Base-by-base conservation (phyloP, 2,113 vertebrate species). In the Tachysurus fulvidraco region DNA sequence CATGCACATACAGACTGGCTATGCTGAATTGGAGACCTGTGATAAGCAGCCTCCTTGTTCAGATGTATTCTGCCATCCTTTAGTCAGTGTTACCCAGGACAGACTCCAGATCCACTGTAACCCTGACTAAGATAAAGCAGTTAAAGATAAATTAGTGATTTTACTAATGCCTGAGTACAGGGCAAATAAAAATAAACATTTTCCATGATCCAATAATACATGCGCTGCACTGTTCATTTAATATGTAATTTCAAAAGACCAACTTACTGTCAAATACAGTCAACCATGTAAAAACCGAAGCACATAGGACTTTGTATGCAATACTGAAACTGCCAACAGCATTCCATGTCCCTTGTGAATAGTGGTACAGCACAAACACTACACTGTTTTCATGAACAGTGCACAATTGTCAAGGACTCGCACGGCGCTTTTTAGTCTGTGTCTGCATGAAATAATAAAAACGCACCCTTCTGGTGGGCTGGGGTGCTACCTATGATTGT, bases 351-450 rank as follows among this genome's bases (percentile, higher is more conserved):
- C 25, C 76, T 10, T 55, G 50, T 30, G 36, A 78, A 78, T 54
- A 79, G 54, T 23, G 46, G 54, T 36, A 79, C 16, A 79, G 23
- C 5, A 78, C 50, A 78, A 54, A 78, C 50, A 28, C 73, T 77
- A 19, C 74, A 79, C 21, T 79, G 77, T 79, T 79, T 57, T 79
- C 46, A 21, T 79, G 54, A 79, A 79, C 77, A 79, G 54, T 36
- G 17, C 16, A 79, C 52, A 57, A 79, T 21, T 79, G 77, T 79
- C 28, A 57, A 36, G n/a, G 77, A 79, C 77, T 79, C 54, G 30
- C 10, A 16, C 4, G 1, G 28, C 8, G 67, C 46, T 44, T 57
- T 83, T 83, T 36, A 44, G 85, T 78, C 84, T 81, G 83, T 73
- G 55, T 57, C 30, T 84, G 19, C 4, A 65, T 65, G 36, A 57